Evolutionary conservation across 2,113 vertebrate species (phyloP).

Genomic region (Crotalus viridis): DNA sequence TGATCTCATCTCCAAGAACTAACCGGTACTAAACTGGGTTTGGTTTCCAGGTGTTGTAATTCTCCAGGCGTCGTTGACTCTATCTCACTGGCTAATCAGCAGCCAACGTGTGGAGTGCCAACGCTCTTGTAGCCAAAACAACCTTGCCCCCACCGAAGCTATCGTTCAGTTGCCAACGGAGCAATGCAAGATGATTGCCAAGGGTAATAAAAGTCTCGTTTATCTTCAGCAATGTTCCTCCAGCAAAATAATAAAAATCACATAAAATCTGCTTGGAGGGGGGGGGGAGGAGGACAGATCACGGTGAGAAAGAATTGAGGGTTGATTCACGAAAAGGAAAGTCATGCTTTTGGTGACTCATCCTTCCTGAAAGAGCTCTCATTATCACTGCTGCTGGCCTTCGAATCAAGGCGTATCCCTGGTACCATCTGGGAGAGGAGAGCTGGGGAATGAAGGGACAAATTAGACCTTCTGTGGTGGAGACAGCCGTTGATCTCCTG

Average conservation of each 20-base stretch:
- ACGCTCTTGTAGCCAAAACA: background rate
- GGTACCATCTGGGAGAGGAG: background rate
- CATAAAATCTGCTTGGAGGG: background rate
- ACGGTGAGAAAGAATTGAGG: constrained; percentile 18
- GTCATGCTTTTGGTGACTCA: constrained; percentile 44
- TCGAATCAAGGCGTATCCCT: background rate
- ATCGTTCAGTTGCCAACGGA: background rate
- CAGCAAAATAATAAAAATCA: background rate
- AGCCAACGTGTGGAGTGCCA: background rate
- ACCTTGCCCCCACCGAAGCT: background rate
- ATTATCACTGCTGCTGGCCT: constrained; percentile 27
- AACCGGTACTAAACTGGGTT: background rate
- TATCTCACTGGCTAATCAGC: background rate
- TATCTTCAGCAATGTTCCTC: background rate
- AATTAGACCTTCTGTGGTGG: background rate
- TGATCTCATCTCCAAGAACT: background rate
- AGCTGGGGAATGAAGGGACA: background rate
- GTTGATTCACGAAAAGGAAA: constrained; percentile 42
- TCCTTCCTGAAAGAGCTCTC: constrained; percentile 35
- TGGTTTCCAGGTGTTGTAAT: background rate
- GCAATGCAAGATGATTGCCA: background rate
- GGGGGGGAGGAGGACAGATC: background rate
- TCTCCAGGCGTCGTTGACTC: background rate
- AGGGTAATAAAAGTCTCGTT: background rate
- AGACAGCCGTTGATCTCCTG: background rate